Conservation (phyloP, 2,113 vertebrate genomes). For the Guaruba guarouba region DNA sequence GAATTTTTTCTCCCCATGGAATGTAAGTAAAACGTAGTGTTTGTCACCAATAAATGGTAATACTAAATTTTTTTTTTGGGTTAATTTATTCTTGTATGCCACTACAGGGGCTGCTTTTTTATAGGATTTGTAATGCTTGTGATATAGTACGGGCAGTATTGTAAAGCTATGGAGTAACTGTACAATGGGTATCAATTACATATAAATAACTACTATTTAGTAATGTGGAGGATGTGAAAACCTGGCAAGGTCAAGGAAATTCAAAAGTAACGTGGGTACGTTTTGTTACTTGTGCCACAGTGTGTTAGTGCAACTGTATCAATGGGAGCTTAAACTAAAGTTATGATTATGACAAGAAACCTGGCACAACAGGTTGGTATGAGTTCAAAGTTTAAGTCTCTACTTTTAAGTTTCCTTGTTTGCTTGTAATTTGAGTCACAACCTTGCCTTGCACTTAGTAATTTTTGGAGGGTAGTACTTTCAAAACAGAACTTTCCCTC, state of each 20-base stretch:
- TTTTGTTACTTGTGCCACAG: conserved; percentile 52
- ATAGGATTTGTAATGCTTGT: conserved; percentile 57
- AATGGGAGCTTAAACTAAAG: conserved; percentile 9
- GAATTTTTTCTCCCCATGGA: conserved; percentile 87
- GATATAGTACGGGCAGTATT: conserved; percentile 61
- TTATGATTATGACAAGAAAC: not conserved
- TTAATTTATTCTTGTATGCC: conserved; percentile 75
- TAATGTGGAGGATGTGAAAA: conserved; percentile 37
- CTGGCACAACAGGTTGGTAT: not conserved
- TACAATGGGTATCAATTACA: conserved; percentile 47
- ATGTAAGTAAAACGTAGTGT: conserved; percentile 88
- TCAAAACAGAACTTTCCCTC: not conserved
- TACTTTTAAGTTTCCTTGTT: conserved; percentile 53
- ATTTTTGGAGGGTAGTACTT: not conserved
- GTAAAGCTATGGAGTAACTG: conserved; percentile 64
- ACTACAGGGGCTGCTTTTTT: conserved; percentile 51
- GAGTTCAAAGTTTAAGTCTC: conserved; percentile 1
- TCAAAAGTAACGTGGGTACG: conserved; percentile 9
- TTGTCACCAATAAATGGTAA: conserved; percentile 84
- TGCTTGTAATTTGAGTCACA: conserved; percentile 8
- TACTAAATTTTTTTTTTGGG: conserved; percentile 70
- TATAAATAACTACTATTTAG: conserved; percentile 47
- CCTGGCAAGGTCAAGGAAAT: conserved; percentile 36
- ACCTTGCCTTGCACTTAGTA: not conserved
- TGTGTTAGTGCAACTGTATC: conserved; percentile 56